Conservation (phyloP, 2,888 invertebrate species). For the Dione juno region DNA sequence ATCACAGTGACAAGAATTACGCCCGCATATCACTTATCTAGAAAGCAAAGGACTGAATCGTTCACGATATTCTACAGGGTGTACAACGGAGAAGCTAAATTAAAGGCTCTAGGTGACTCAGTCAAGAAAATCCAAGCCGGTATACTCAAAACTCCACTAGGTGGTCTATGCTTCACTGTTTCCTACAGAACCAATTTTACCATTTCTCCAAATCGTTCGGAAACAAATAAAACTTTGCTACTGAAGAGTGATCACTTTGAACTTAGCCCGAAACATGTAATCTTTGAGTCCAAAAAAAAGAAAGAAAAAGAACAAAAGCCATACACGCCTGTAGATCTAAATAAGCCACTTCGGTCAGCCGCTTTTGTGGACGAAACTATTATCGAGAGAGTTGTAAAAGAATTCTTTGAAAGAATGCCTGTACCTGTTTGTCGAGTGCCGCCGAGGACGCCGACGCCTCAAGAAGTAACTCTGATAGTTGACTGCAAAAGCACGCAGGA, state of each 20-base stretch:
- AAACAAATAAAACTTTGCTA: slow-evolving; percentile 88
- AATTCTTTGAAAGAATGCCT: slow-evolving; percentile 69
- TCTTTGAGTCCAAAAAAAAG: slow-evolving; percentile 84
- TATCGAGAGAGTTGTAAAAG: slow-evolving; percentile 64
- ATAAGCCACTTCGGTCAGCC: slow-evolving; percentile 88
- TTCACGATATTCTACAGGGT: slow-evolving; percentile 96
- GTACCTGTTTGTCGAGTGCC: slow-evolving; percentile 67
- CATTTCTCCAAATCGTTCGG: slow-evolving; percentile 91
- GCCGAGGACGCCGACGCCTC: slow-evolving; percentile 64
- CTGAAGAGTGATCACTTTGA: slow-evolving; percentile 97
- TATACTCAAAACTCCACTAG: slow-evolving; percentile 93
- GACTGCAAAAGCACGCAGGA: slow-evolving; percentile 72
- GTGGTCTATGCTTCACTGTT: slow-evolving; percentile 91
- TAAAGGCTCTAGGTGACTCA: slow-evolving; percentile 90
- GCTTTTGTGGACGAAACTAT: slow-evolving; percentile 87
- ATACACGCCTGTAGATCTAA: slow-evolving; percentile 83
- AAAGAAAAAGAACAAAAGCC: slow-evolving; percentile 70
- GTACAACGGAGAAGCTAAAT: slow-evolving; percentile 90
- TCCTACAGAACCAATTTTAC: slow-evolving; percentile 96
- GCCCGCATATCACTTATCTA: slow-evolving; percentile 95
- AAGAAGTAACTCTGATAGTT: slow-evolving; percentile 47
- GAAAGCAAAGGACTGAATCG: slow-evolving; percentile 93
- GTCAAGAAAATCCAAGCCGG: slow-evolving; percentile 92
- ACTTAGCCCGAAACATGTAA: slow-evolving; percentile 86
- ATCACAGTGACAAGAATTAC: slow-evolving; percentile 95